A percentile compares a stretch with the other conserved stretches of the same genome.
phyloP scores from a whole-genome alignment of 2,113 vertebrate genomes.

The Pollimyrus isidori region DNA sequence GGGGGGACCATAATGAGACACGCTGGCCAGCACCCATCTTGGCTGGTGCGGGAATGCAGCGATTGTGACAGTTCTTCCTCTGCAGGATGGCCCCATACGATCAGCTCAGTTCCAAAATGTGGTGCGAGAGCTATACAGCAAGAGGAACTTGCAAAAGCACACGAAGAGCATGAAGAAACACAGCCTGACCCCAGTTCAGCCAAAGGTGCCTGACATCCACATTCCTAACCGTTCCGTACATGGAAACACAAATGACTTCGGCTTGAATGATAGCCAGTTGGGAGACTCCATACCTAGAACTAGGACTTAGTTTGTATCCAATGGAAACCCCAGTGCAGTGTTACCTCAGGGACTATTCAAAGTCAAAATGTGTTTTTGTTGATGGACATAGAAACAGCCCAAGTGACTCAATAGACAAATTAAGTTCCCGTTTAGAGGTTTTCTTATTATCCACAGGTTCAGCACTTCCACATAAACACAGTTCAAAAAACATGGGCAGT shows the following conservation, averaged over 20 bases:
- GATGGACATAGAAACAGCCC: background rate
- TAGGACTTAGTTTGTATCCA: background rate
- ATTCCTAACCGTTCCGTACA: background rate
- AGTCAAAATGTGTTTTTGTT: background rate
- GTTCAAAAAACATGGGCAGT: background rate
- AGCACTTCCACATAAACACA: background rate
- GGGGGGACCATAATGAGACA: background rate
- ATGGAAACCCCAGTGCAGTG: background rate
- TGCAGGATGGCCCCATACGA: conserved; percentile 32
- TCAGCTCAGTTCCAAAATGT: conserved; percentile 45
- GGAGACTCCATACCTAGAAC: background rate
- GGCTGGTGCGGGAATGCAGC: background rate
- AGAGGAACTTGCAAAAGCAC: conserved; percentile 20
- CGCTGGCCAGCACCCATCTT: too few relatives aligned
- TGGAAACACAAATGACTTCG: background rate
- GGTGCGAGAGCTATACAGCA: conserved; percentile 50
- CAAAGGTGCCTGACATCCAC: conserved; percentile 29
- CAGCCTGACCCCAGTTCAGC: background rate
- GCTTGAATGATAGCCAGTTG: background rate
- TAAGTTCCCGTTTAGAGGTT: background rate
- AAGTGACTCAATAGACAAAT: background rate
- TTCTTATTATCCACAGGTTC: background rate
- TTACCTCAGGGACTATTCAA: background rate
- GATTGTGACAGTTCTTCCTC: conserved; percentile 2
- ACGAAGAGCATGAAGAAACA: background rate